Evolutionary conservation across 2,797 vertebrate genomes (phyloP), one percentile per base, ranked within the genome.

Genomic region (Petrocephalus schoutedeni): DNA sequence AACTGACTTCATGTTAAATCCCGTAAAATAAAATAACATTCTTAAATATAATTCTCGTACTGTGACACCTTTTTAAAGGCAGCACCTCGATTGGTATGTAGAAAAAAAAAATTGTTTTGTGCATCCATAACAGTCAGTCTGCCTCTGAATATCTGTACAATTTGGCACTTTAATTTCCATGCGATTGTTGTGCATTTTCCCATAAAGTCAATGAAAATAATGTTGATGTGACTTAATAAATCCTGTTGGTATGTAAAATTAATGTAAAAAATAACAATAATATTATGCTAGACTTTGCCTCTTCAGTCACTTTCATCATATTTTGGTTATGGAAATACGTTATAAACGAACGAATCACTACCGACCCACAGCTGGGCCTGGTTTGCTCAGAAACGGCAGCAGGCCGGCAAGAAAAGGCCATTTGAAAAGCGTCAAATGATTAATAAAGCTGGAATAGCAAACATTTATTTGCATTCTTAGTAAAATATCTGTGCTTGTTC

Each of bases 271-370:
- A 77, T n/a, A 77, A 45, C 41, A 77, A 45, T 77, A 77, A 80
- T 80, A 10, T 80, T 21, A 80, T 49, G 41, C 16, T n/a, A 49
- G 36, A 49, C 74, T 19, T 80, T 80, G 74, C 6, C 36, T 36
- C 41, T 77, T 77, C 71, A 77, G 4, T 41, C 74, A 45, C 49
- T 80, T 80, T 80, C 9, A 36, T 45, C 19, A 80, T 80, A n/a
- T 80, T 80, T 49, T 49, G 41, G 74, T 80, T 36, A 80, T 80
- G 6, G 8, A 49, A 49, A n/a, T 41, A 3, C 6, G 19, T 80
- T 41, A 80, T 80, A 49, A 80, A 86, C 89, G 91, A 93, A 94
- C 93, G 91, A 94, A 91, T 93, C 92, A 91, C 86, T 93, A 90
- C 57, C 90, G 92, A 89, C 90, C 87, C 91, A 90, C 67, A 90